Evolutionary conservation across 2,797 vertebrate species (phyloP).

Genomic region (Limnodromus scolopaceus): DNA sequence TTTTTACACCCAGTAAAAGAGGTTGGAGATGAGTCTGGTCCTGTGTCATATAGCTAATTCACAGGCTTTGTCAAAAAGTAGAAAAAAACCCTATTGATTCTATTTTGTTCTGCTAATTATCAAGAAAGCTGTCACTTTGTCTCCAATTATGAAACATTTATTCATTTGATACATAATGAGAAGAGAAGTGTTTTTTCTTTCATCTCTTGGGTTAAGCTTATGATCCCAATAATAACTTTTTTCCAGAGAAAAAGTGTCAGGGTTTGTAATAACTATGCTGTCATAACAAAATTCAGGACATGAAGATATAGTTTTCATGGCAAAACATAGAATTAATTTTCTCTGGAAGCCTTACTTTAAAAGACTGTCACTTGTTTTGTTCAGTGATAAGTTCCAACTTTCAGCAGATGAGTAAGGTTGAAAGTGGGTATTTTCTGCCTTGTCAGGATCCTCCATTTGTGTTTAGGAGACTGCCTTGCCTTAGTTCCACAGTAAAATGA

Average conservation of each 20-base stretch:
- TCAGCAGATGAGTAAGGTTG: background rate
- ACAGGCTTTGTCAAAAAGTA: background rate
- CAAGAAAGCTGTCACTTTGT: background rate
- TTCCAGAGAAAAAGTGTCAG: background rate
- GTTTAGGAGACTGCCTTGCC: background rate
- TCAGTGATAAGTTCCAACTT: background rate
- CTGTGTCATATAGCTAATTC: background rate
- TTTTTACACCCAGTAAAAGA: background rate
- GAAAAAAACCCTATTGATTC: background rate
- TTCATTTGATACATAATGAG: background rate
- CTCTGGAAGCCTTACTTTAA: background rate
- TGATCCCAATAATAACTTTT: background rate
- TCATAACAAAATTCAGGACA: background rate
- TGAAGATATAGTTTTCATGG: background rate
- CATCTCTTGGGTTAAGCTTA: background rate
- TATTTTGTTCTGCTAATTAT: background rate
- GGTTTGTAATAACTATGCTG: background rate
- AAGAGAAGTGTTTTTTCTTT: background rate
- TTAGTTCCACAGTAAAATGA: too few relatives aligned
- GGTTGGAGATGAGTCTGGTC: background rate
- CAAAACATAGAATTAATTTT: background rate
- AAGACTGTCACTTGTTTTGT: background rate
- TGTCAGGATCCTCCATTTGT: background rate
- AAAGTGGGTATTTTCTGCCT: background rate
- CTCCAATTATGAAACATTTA: background rate